Percentiles rank a stretch among this genome's conserved stretches.
phyloP scores from a whole-genome alignment of 2,888 invertebrate genomes.

The Phyllotreta cruciferae region DNA sequence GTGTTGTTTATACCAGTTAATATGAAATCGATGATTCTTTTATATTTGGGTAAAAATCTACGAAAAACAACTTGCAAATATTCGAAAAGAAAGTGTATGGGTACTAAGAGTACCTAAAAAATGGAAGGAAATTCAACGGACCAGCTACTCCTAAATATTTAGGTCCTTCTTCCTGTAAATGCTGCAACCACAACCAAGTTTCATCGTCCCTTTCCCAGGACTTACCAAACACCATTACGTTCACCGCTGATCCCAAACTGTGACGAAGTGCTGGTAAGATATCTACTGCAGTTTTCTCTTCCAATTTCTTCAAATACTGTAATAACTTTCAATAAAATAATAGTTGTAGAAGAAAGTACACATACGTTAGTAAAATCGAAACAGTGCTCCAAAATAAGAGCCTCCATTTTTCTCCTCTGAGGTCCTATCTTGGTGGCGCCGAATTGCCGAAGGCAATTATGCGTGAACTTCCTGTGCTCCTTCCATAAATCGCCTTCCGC shows the following conservation, averaged over 20 bases:
- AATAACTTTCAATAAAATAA: slow-evolving; percentile 30
- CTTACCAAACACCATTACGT: slow-evolving; percentile 79
- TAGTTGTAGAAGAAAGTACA: not conserved
- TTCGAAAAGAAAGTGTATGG: slow-evolving; percentile 13
- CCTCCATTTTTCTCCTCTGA: slow-evolving; percentile 68
- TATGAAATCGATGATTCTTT: slow-evolving; percentile 70
- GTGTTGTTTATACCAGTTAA: slow-evolving; percentile 75
- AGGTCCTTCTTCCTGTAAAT: slow-evolving; percentile 83
- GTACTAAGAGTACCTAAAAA: slow-evolving; percentile 41
- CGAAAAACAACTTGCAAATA: slow-evolving; percentile 1
- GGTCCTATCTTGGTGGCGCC: slow-evolving; percentile 74
- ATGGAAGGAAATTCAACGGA: slow-evolving; percentile 83
- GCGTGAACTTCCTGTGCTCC: slow-evolving; percentile 79
- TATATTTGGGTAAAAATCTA: slow-evolving; percentile 71
- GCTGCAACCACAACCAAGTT: slow-evolving; percentile 79
- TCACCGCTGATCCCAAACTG: slow-evolving; percentile 78
- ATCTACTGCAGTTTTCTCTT: slow-evolving; percentile 56
- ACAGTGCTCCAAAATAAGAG: slow-evolving; percentile 69
- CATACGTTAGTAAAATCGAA: slow-evolving; percentile 68
- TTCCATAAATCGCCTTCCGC: slow-evolving; percentile 83
- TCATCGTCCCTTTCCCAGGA: slow-evolving; percentile 72
- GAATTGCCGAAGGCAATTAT: slow-evolving; percentile 74
- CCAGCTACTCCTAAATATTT: slow-evolving; percentile 84
- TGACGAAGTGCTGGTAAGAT: slow-evolving; percentile 68
- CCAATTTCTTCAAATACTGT: slow-evolving; percentile 39